phyloP scores from a whole-genome alignment of 1,140 invertebrate species.

The Apocrypta bakeri region DNA sequence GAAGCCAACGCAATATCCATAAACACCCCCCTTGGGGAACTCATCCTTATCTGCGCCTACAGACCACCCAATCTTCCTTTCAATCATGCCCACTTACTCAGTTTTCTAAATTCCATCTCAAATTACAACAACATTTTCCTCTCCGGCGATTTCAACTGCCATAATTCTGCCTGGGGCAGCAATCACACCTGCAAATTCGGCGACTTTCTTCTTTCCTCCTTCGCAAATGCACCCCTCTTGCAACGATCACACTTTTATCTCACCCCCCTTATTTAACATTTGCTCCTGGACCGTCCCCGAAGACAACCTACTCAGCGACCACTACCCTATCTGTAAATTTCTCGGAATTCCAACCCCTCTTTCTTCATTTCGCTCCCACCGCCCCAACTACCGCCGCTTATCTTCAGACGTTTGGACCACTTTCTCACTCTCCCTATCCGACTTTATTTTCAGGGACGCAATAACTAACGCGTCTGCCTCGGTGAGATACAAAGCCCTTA shows the following conservation, averaged over 20 bases:
- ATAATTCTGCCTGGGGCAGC: not conserved
- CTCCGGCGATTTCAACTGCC: slow-evolving; percentile 23
- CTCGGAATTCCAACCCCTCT: not conserved
- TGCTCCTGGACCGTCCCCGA: not conserved
- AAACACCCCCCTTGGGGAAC: too few relatives aligned
- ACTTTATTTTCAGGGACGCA: not conserved
- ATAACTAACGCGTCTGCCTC: not conserved
- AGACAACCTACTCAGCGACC: not conserved
- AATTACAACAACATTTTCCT: not conserved
- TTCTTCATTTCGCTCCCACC: not conserved
- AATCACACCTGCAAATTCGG: not conserved
- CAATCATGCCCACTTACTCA: not conserved
- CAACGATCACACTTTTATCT: slow-evolving; percentile 7
- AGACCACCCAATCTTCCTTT: not conserved
- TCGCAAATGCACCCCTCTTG: not conserved
- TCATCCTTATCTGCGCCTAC: not conserved
- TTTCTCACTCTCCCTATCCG: not conserved
- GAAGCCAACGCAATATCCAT: not conserved
- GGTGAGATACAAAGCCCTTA: not conserved
- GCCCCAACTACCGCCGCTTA: not conserved
- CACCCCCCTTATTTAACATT: not conserved
- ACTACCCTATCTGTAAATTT: not conserved
- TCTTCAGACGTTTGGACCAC: not conserved
- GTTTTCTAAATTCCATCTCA: not conserved
- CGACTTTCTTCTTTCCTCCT: not conserved